phyloP scores from a whole-genome alignment of 2,888 invertebrate genomes.

The Drosophila mimetica region DNA sequence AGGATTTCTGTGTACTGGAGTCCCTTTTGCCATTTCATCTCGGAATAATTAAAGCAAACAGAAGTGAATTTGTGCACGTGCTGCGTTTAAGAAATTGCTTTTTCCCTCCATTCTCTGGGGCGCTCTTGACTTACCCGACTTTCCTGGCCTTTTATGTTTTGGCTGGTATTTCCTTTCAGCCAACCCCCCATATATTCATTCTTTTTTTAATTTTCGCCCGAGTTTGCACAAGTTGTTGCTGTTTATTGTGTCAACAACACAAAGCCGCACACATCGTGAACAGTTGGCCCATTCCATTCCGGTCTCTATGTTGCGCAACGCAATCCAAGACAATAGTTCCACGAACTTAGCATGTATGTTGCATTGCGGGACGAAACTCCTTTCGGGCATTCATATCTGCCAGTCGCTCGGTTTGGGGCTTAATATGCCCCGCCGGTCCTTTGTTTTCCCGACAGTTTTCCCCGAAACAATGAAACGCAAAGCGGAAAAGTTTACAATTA shows the following conservation, averaged over 20 bases:
- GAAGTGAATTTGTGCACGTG: slow-evolving; percentile 73
- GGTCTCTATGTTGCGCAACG: slow-evolving; percentile 50
- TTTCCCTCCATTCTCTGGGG: slow-evolving; percentile 32
- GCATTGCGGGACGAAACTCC: slow-evolving; percentile 25
- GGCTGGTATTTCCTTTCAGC: slow-evolving; percentile 18
- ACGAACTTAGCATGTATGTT: slow-evolving; percentile 45
- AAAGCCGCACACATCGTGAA: slow-evolving; percentile 57
- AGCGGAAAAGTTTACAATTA: slow-evolving; percentile 73
- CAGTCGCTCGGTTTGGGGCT: slow-evolving; percentile 30
- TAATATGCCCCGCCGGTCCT: slow-evolving; percentile 45
- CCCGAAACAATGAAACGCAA: slow-evolving; percentile 37
- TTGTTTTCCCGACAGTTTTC: slow-evolving; percentile 43
- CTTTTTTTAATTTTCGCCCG: slow-evolving; percentile 43
- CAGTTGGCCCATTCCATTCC: slow-evolving; percentile 50
- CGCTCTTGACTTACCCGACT: slow-evolving; percentile 34
- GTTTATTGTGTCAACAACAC: slow-evolving; percentile 50
- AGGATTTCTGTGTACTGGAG: slow-evolving; percentile 36
- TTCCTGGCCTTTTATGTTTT: slow-evolving; percentile 56
- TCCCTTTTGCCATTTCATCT: slow-evolving; percentile 56
- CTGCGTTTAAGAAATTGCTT: slow-evolving; percentile 71
- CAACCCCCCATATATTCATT: slow-evolving; percentile 2
- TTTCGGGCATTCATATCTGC: slow-evolving; percentile 54
- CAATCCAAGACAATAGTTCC: slow-evolving; percentile 59
- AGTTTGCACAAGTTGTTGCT: slow-evolving; percentile 49
- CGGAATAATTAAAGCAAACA: slow-evolving; percentile 66